Conservation (phyloP, 2,797 vertebrate genomes). For the Acanthurus leucopareius region DNA sequence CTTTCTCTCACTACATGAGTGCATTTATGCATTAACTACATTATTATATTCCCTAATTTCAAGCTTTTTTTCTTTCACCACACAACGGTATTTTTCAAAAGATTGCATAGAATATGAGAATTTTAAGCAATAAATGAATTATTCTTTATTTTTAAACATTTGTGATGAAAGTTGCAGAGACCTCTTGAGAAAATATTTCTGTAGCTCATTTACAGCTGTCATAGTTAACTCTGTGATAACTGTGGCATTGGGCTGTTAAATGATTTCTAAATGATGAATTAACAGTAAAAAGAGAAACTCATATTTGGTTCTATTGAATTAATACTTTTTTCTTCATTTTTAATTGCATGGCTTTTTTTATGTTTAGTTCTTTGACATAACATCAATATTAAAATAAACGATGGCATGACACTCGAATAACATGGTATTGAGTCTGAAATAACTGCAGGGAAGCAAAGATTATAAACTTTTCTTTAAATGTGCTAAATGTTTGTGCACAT, state of each 20-base stretch:
- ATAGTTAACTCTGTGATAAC: too few species aligned
- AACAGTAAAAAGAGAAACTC: background rate
- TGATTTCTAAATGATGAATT: background rate
- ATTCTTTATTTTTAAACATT: background rate
- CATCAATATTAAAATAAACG: background rate
- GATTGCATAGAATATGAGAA: background rate
- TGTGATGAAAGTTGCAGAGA: background rate
- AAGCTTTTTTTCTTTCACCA: background rate
- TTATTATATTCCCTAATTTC: too few species aligned
- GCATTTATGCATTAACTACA: too few species aligned
- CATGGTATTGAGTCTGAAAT: background rate
- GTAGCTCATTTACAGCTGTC: background rate
- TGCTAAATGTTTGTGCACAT: background rate
- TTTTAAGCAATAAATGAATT: too few species aligned
- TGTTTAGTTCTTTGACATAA: background rate
- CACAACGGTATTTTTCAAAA: background rate
- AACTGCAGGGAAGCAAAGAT: background rate
- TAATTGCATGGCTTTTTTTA: background rate
- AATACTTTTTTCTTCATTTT: background rate
- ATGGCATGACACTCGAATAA: background rate
- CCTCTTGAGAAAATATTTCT: too few species aligned
- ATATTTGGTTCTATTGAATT: background rate
- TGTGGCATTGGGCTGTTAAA: too few species aligned
- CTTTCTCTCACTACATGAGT: too few species aligned
- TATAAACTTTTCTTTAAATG: background rate